Evolutionary conservation across 2,113 vertebrate genomes (phyloP), one percentile per base, ranked within the genome.

Genomic region (Nesogale talazaci): DNA sequence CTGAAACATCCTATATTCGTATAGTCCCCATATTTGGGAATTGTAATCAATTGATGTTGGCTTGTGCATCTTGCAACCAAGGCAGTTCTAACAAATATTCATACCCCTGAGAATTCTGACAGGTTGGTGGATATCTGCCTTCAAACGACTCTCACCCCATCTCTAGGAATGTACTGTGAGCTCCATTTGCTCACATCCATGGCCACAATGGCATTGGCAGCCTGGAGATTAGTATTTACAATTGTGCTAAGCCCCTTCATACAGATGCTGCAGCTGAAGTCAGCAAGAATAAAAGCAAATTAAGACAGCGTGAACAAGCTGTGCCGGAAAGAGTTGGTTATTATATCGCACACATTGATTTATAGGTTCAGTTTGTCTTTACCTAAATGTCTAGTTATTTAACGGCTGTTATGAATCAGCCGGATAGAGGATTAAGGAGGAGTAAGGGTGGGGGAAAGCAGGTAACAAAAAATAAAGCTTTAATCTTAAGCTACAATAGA

Each of bases 341-440:
- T 97, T 97, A 92, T 97, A 97, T 94, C 92, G 95, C 36, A 95
- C 40, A 38, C 95, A 96, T 97, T 97, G 96, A 98, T 97, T 96
- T 97, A 97, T 97, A 97, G 92, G 95, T 97, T 97, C 20, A 6
- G 90, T 97, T 97, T 87, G 88, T 92, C 95, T 97, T 97, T 96
- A 97, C 93, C 95, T 97, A 98, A 98, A 97, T 98, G 97, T 97
- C 96, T 97, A 95, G 95, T 97, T 98, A 97, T 98, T 98, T 98
- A 97, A 97, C 97, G 98, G 98, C 96, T 98, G 97, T 97, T 96
- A 96, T 97, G 97, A 98, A 96, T 98, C 97, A 98, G 93, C 92
- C 93, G 69, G 92, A 97, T 95, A 97, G 76, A 96, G 93, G 95
- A 98, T 98, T 97, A 98, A 70, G 92, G 92, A 94, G 61, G 57